Evolutionary conservation across 2,888 invertebrate species (phyloP).

Genomic region (Drosophila incognita): DNA sequence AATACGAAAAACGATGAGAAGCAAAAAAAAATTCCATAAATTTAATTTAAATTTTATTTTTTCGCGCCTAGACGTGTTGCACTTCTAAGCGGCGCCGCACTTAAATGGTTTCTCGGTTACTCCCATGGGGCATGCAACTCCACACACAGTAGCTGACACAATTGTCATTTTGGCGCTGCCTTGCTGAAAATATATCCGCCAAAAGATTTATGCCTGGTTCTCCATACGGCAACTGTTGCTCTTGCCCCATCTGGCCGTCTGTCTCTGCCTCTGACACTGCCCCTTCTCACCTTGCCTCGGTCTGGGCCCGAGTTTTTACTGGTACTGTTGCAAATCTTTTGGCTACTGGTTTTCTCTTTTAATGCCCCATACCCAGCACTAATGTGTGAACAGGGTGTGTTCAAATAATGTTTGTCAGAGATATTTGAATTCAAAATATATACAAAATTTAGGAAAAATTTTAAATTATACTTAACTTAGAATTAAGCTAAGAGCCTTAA

Average conservation of each 20-base stretch:
- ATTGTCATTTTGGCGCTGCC: constrained; percentile 82
- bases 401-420: too few species aligned
- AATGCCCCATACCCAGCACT: constrained; percentile 19
- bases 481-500: too few species aligned
- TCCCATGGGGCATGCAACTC: constrained; percentile 31
- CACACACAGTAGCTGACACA: constrained; percentile 84
- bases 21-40: constrained; percentile 60
- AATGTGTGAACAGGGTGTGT: background rate
- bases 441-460: too few species aligned
- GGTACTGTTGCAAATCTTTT: constrained; percentile 40
- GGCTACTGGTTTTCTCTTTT: constrained; percentile 71
- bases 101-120: constrained; percentile 16
- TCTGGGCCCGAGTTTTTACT: background rate
- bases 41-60: constrained; percentile 76
- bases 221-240: constrained; percentile 19
- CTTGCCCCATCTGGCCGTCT: constrained; percentile 13
- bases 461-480: too few species aligned
- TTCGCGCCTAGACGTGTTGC: constrained; percentile 41
- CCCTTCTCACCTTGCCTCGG: background rate
- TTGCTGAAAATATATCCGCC: constrained; percentile 62
- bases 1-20: background rate
- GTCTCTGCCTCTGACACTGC: constrained; percentile 3
- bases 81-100: constrained; percentile 57
- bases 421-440: background rate
- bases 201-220: constrained; percentile 76